Evolutionary conservation across 2,888 invertebrate genomes (phyloP), one percentile per base, ranked within the genome.

Genomic region (Drepanosiphum platanoidis): DNA sequence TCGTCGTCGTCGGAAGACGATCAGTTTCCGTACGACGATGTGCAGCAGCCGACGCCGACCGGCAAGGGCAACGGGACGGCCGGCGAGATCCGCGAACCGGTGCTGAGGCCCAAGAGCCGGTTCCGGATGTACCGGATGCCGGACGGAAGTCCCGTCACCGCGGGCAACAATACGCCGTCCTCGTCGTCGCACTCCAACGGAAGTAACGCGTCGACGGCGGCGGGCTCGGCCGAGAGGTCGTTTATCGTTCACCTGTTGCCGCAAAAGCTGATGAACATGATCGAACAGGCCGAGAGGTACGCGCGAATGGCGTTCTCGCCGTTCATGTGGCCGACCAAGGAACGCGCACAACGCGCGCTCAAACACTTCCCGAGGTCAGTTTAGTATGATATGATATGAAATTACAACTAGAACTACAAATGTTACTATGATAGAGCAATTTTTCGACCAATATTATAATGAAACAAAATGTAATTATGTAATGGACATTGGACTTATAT

Each of bases 251-350:
- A 96, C 89, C 92, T 95, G 88, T 90, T 96, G 70, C 96, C 96
- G 0, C 94, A 95, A 87, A 91, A 95, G 52, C 90, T 96, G 2
- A 95, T 95, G 0, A 93, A 94, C 7, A 93, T 96, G 89, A 92
- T 96, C 74, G 94, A 95, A 64, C 93, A 95, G 88, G 96, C 95
- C 0, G 96, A 96, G 88, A 92, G 93, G 77, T 95, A 95, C 89
- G 95, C 95, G 0, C 91, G 95, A 81, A 94, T 95, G 89, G 88
- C 88, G 30, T 88, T 88, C 78, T 87, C 87, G 64, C 88, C 88
- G n/a, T 88, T 88, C 82, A 86, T 87, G 72, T 78, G 84, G 84
- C 75, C 87, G 74, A 22, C 86, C 32, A 74, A 84, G 36, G 84
- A 86, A n/a, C 81, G 84, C 22, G 36, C 84, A 0, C 84, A 84